Percentiles rank a stretch among this genome's conserved stretches.
These are phyloP conservation scores for Setipinna tenuifilis DNA, from an alignment of 2,797 vertebrate species.

Conservation along the genomic window DNA sequence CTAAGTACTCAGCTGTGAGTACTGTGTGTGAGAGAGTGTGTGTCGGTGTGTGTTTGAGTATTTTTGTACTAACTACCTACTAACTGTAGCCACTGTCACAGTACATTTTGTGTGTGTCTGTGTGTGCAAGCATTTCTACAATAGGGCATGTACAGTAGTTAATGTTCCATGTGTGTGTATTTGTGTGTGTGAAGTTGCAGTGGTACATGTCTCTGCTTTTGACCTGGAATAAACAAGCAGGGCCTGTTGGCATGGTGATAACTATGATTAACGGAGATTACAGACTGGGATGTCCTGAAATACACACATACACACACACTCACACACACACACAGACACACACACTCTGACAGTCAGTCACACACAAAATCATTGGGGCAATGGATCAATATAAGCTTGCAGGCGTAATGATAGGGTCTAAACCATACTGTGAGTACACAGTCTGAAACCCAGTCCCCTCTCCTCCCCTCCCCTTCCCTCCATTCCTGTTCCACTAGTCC, in stretches of 20 bases:
- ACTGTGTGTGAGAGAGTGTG: not conserved
- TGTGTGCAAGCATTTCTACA: no score
- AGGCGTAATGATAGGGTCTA: slow-evolving; percentile 69
- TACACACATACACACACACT: slow-evolving; percentile 53
- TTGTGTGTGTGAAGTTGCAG: slow-evolving; percentile 31
- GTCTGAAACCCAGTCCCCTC: slow-evolving; percentile 39
- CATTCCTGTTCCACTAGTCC: not conserved
- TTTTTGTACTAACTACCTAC: not conserved
- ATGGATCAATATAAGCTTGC: slow-evolving; percentile 75
- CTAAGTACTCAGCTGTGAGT: not conserved
- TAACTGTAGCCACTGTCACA: no score
- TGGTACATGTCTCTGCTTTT: slow-evolving; percentile 54
- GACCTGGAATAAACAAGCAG: slow-evolving; percentile 62
- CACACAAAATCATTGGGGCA: slow-evolving; percentile 56
- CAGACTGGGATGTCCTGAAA: slow-evolving; percentile 70
- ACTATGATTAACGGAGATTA: slow-evolving; percentile 79
- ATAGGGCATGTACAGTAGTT: no score
- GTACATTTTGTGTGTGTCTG: no score
- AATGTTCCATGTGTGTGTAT: not conserved
- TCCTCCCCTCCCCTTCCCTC: not conserved
- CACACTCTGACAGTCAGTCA: slow-evolving; percentile 36
- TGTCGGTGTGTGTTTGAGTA: not conserved
- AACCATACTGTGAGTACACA: slow-evolving; percentile 20
- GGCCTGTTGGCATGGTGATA: slow-evolving; percentile 60
- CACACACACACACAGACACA: slow-evolving; percentile 35